Conservation (phyloP, 2,888 invertebrate species). For the Yponomeuta plumbellus region DNA sequence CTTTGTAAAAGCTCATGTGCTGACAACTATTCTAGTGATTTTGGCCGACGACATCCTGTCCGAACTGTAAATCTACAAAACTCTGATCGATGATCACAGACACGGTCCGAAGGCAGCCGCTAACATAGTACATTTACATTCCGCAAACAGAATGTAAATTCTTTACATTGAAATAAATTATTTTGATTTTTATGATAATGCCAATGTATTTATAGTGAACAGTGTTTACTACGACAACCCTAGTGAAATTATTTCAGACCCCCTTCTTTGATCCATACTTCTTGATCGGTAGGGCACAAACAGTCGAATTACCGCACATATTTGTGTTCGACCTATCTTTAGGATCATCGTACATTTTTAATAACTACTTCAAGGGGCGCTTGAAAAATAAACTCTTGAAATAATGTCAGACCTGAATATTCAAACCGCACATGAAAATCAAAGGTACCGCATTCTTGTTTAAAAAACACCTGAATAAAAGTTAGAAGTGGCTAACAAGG, state of each 20-base stretch:
- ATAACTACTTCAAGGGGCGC: neutral
- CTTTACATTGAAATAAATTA: no score
- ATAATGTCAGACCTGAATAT: neutral
- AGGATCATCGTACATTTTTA: neutral
- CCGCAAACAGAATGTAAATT: no score
- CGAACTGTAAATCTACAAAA: no score
- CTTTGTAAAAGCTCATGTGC: no score
- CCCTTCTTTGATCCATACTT: neutral
- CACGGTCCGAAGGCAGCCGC: no score
- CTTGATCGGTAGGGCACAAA: neutral
- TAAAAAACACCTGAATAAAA: neutral
- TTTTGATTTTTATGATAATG: no score
- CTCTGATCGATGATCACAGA: no score
- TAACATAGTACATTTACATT: no score
- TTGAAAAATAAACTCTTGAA: neutral
- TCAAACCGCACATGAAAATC: neutral
- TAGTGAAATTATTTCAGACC: neutral
- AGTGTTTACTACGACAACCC: neutral
- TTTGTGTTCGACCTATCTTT: neutral
- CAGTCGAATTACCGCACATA: neutral
- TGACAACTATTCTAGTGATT: no score
- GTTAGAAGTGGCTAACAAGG: slow-evolving; percentile 9
- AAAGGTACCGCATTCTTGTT: neutral
- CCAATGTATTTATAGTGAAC: neutral
- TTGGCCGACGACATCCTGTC: no score